A percentile compares a stretch with the other conserved stretches of the same genome.
phyloP scores from a whole-genome alignment of 2,888 invertebrate species.

The Podotricha telesiphe region DNA sequence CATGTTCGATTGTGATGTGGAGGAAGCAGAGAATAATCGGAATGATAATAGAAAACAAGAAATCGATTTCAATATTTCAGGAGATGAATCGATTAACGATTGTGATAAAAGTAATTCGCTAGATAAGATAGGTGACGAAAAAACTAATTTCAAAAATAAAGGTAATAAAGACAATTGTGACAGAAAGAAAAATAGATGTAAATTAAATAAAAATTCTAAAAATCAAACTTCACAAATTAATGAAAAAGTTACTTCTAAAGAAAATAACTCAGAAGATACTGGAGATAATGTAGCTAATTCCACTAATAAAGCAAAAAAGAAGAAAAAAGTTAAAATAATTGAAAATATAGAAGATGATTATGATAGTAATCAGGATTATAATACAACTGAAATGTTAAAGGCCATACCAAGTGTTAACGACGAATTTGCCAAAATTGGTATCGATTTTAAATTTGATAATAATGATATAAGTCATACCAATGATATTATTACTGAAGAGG shows the following conservation, averaged over 20 bases:
- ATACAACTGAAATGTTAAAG: conserved; percentile 54
- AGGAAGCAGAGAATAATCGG: background rate
- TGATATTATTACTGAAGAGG: conserved; percentile 18
- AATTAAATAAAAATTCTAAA: background rate
- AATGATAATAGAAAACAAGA: background rate
- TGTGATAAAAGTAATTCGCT: background rate
- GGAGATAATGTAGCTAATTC: conserved; percentile 63
- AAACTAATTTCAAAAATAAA: background rate
- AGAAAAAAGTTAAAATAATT: conserved; percentile 47
- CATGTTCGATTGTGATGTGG: conserved; percentile 48
- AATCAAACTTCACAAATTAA: background rate
- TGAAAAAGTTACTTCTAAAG: background rate
- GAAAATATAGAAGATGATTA: conserved; percentile 45
- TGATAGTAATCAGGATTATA: background rate
- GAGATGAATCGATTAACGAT: background rate
- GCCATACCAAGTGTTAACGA: conserved; percentile 78
- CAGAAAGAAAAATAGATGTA: background rate
- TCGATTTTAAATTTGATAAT: conserved; percentile 57
- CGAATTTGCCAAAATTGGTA: conserved; percentile 64
- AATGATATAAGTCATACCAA: background rate
- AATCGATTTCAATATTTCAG: background rate
- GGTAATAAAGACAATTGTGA: background rate
- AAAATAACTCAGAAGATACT: background rate
- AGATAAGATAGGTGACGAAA: background rate
- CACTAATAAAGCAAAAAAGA: conserved; percentile 48